These are phyloP conservation scores for Eupithecia subumbrata DNA, from an alignment of 2,888 invertebrate genomes.

Conservation along the genomic window DNA sequence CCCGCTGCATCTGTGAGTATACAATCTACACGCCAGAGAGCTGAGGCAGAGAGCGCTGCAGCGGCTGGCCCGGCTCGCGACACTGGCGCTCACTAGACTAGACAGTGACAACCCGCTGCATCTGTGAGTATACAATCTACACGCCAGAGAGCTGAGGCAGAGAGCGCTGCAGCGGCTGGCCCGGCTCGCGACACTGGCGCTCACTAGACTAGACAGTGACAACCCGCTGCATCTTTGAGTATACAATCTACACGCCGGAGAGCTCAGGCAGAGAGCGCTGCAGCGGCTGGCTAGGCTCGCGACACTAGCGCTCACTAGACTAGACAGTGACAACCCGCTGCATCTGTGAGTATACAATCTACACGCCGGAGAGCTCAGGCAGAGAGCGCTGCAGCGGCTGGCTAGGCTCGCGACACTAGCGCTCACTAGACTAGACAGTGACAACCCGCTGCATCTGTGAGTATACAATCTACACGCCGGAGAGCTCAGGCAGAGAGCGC, in stretches of 20 bases:
- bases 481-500: constrained; percentile 66
- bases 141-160: constrained; percentile 64
- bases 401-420: constrained; percentile 70
- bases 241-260: constrained; percentile 47
- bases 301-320: constrained; percentile 64
- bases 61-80: constrained; percentile 65
- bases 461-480: constrained; percentile 50
- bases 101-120: constrained; percentile 73
- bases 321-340: constrained; percentile 70
- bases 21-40: constrained; percentile 48
- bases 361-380: constrained; percentile 62
- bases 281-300: constrained; percentile 64
- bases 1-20: constrained; percentile 70
- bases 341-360: constrained; percentile 61
- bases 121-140: constrained; percentile 56
- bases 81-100: constrained; percentile 65
- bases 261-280: constrained; percentile 66
- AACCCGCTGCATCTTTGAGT: constrained; percentile 74
- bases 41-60: constrained; percentile 65
- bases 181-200: constrained; percentile 70
- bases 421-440: constrained; percentile 64
- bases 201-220: constrained; percentile 65
- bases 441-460: constrained; percentile 74
- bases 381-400: constrained; percentile 57
- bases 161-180: constrained; percentile 56